Base-by-base conservation (phyloP, 2,113 vertebrate genomes). In the Myrmophylax atrothorax region DNA sequence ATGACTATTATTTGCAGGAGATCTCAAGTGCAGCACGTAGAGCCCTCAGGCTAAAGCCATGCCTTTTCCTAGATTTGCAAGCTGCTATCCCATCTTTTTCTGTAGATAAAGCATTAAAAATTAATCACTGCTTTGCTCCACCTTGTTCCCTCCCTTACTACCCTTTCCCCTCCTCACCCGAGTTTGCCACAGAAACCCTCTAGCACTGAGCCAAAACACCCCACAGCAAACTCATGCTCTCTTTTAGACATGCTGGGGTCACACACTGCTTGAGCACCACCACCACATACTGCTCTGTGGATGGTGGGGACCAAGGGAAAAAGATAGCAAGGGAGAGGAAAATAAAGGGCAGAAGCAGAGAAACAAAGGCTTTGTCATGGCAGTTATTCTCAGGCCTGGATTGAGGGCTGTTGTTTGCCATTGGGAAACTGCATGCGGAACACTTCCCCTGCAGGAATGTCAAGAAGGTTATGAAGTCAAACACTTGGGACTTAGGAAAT, bases 21-120 rank as follows among this genome's bases (percentile, higher is more conserved):
- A 72, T 68, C 87, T 91, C 82, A 75, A 82, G 62, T 66, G 68
- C 69, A 94, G 62, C 56, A 82, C 31, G 49, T 68, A 87, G 87
- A 87, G 70, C 74, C 95, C 84, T 91, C 37, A 72, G 84, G 93
- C 87, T 85, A 93, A 89, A 95, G 66, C 67, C 70, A 17, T 58
- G 74, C 28, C 81, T 93, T 75, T 89, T 82, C 44, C 78, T 53
- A 64, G 66, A 63, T 46, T 64, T 84, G 23, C 0, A 1, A 95
- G 75, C 75, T 75, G 49, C 55, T 73, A 88, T 95, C 95, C 79
- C 67, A 29, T 87, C 88, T 96, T 97, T 95, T 86, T 96, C 52
- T 76, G 63, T 24, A 94, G 53, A 62, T 68, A 76, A 89, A 50
- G 33, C 50, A 82, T 69, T 87, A 82, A 93, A 94, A 87, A 82